A percentile compares a stretch with the other conserved stretches of the same genome.
phyloP scores from a whole-genome alignment of 2,797 vertebrate genomes.

The Morelia viridis region DNA sequence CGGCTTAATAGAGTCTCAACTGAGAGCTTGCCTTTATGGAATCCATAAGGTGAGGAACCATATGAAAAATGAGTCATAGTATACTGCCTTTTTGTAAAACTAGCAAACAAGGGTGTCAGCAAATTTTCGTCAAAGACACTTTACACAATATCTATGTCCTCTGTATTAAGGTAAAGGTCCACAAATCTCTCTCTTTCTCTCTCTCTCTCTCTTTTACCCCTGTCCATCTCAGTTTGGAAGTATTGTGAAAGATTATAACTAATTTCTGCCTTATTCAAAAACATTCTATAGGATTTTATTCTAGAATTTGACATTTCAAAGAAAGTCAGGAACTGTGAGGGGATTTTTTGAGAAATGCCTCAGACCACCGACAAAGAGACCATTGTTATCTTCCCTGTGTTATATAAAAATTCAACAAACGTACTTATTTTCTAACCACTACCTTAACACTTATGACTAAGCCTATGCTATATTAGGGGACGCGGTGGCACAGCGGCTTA shows the following conservation, averaged over 20 bases:
- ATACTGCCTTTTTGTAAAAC: constrained; percentile 18
- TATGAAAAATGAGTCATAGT: background rate
- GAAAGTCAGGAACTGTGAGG: background rate
- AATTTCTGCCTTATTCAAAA: background rate
- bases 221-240: background rate
- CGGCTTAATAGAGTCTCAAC: constrained; percentile 29
- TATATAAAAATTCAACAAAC: too few relatives aligned
- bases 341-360: background rate
- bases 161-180: background rate
- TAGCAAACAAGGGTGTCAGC: constrained; percentile 1
- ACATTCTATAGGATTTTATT: background rate
- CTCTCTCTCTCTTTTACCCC: background rate
- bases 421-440: too few relatives aligned
- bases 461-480: too few relatives aligned
- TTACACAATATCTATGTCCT: background rate
- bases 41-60: constrained; percentile 10
- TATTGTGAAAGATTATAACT: background rate
- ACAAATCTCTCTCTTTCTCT: background rate
- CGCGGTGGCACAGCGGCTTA: too few relatives aligned
- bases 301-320: background rate
- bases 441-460: too few relatives aligned
- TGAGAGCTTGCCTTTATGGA: constrained; percentile 12
- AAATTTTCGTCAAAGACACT: background rate
- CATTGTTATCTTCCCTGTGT: background rate
- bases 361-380: background rate